Percentiles rank a stretch among this genome's conserved stretches.
These are phyloP conservation scores for Papilio xuthus DNA, from an alignment of 1,140 invertebrate species.

Conservation along the genomic window DNA sequence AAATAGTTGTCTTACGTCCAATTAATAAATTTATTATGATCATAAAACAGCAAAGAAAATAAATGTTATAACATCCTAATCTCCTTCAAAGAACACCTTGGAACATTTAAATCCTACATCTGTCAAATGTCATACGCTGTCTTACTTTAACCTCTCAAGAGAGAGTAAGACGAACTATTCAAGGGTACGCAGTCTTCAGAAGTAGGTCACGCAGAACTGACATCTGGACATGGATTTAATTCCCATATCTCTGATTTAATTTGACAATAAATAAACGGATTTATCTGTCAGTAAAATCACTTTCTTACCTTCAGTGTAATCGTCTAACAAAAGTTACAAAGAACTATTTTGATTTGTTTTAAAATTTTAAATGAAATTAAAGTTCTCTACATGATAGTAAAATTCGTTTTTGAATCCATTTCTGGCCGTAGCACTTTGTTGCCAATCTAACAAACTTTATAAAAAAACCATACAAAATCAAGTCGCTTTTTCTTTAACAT, in stretches of 20 bases:
- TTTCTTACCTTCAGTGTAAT: not conserved
- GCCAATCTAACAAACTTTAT: no score
- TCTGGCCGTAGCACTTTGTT: no score
- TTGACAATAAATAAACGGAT: conserved; percentile 52
- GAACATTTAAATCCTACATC: conserved; percentile 8
- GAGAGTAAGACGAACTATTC: not conserved
- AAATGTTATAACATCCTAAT: not conserved
- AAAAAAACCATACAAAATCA: no score
- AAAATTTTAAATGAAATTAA: no score
- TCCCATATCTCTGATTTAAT: conserved; percentile 44
- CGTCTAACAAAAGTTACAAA: not conserved
- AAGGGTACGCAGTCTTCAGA: conserved; percentile 30
- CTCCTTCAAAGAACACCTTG: not conserved
- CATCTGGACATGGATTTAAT: conserved; percentile 56
- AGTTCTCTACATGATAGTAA: no score
- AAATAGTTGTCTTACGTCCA: no score
- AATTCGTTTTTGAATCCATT: no score
- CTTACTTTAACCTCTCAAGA: conserved; percentile 17
- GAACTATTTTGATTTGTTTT: not conserved
- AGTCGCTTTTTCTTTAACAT: no score
- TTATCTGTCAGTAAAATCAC: not conserved
- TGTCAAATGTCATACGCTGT: not conserved
- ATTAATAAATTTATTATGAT: no score
- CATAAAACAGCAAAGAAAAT: no score
- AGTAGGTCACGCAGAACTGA: conserved; percentile 57